Evolutionary conservation across 2,888 invertebrate species (phyloP).

Genomic region (Melinopterus prodromus): DNA sequence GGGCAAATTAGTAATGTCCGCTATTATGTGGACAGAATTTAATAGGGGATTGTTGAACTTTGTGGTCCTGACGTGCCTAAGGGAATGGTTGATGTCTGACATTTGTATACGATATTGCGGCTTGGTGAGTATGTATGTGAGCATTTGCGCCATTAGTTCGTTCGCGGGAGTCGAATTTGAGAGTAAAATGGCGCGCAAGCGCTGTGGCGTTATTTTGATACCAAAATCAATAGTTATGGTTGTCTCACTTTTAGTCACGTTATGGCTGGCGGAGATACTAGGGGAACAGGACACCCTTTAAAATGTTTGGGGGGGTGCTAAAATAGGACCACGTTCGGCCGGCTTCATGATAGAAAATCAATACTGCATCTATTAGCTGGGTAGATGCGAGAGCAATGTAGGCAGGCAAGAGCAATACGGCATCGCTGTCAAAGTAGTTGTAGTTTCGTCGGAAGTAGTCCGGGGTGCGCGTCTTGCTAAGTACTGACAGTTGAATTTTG

Average conservation of each 20-base stretch:
- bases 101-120: too few relatives aligned
- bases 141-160: neutral
- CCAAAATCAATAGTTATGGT: slow-evolving; percentile 31
- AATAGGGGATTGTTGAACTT: too few relatives aligned
- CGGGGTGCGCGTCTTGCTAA: neutral
- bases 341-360: slow-evolving; percentile 50
- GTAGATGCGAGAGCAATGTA: slow-evolving; percentile 9
- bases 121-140: neutral
- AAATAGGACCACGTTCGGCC: slow-evolving; percentile 41
- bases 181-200: slow-evolving; percentile 20
- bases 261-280: slow-evolving; percentile 31
- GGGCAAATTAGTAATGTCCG: too few relatives aligned
- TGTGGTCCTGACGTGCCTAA: too few relatives aligned
- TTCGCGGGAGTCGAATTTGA: neutral
- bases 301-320: slow-evolving; percentile 38
- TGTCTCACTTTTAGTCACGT: slow-evolving; percentile 30
- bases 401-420: too few relatives aligned
- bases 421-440: slow-evolving; percentile 13
- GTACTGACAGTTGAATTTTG: slow-evolving; percentile 23
- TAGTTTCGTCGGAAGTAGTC: neutral
- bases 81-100: too few relatives aligned
- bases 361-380: slow-evolving; percentile 48
- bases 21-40: too few relatives aligned
- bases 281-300: slow-evolving; percentile 40
- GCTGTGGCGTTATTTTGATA: slow-evolving; percentile 10